Evolutionary conservation across 1,140 invertebrate species (phyloP).

Genomic region (Heliconius himera): DNA sequence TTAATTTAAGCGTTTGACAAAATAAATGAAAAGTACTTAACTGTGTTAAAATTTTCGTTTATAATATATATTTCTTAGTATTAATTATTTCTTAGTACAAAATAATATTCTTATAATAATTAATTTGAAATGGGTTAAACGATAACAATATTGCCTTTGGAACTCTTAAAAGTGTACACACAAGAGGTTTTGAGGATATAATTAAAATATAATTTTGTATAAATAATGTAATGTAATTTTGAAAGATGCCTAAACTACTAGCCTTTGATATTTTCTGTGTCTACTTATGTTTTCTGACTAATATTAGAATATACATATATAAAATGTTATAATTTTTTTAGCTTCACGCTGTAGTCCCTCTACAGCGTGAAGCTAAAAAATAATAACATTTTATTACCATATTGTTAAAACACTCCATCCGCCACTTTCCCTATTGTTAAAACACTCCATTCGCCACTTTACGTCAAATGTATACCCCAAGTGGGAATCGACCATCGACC

Average conservation of each 20-base stretch:
- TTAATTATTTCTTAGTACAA: background rate
- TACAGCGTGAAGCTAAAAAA: no score
- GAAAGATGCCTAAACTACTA: background rate
- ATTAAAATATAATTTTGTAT: background rate
- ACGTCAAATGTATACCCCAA: no score
- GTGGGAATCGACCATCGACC: no score
- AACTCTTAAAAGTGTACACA: slow-evolving; percentile 10
- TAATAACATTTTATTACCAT: no score
- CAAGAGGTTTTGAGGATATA: background rate
- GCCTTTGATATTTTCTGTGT: no score
- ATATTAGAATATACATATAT: no score
- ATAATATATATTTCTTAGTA: background rate
- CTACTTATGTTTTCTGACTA: no score
- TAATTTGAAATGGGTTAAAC: background rate
- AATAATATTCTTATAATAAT: slow-evolving; percentile 8
- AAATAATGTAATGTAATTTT: background rate
- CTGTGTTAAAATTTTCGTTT: background rate
- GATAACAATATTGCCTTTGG: background rate
- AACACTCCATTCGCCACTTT: no score
- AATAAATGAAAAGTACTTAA: slow-evolving; percentile 9
- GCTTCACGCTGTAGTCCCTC: no score
- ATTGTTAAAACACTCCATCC: no score
- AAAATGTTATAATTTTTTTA: no score
- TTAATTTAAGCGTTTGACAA: slow-evolving; percentile 1
- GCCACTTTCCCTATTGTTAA: no score